These are phyloP conservation scores for Lycodopsis pacificus DNA, from an alignment of 2,797 vertebrate species.

Conservation along the genomic window DNA sequence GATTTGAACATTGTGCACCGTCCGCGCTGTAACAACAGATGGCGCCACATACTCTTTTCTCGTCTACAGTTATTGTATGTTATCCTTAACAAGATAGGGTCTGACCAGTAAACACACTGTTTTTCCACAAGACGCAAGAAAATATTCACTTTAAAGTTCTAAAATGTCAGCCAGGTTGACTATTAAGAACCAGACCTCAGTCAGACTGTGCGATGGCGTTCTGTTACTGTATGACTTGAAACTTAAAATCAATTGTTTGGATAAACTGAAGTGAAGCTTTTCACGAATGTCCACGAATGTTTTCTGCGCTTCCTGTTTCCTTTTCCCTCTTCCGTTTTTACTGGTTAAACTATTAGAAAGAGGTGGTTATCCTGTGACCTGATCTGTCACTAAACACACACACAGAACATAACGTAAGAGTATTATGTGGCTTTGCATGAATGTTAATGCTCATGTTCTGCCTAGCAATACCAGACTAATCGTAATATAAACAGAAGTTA, in stretches of 20 bases:
- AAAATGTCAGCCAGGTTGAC: not conserved
- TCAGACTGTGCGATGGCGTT: not conserved
- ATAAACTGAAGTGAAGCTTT: not conserved
- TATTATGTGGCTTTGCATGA: not conserved
- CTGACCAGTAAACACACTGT: not conserved
- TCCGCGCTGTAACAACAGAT: slow-evolving; percentile 63
- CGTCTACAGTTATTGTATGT: not conserved
- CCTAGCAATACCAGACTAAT: not conserved
- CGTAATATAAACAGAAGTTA: not conserved
- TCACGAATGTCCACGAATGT: not conserved
- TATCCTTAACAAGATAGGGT: not conserved
- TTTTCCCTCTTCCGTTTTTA: not conserved
- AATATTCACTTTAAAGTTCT: not conserved
- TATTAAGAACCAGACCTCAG: not conserved
- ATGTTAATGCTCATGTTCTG: not conserved
- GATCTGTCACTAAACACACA: not conserved
- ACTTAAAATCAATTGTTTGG: not conserved
- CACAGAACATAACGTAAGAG: not conserved
- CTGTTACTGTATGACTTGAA: not conserved
- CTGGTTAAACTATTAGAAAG: slow-evolving; percentile 35
- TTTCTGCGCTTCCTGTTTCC: not conserved
- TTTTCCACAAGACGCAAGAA: not conserved
- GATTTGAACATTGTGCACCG: not conserved
- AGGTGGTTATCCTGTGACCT: slow-evolving; percentile 27
- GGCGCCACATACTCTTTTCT: slow-evolving; percentile 49